phyloP scores from a whole-genome alignment of 92 coral and sea anemone genomes.

The Bergia puertoricense region DNA sequence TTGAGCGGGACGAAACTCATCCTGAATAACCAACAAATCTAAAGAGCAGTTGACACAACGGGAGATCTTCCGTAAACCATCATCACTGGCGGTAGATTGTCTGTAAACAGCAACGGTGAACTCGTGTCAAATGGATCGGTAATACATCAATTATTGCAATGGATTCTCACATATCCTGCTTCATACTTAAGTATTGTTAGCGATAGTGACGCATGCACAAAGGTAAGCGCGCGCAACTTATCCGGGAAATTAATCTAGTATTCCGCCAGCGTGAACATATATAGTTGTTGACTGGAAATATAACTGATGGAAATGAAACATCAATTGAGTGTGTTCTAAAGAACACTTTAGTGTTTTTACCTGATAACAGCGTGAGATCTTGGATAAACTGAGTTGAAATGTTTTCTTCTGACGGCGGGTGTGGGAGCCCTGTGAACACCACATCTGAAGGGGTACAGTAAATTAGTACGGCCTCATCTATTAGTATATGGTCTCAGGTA shows the following conservation, averaged over 20 bases:
- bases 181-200: too few species aligned
- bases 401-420: slow-evolving; percentile 82
- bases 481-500: too few species aligned
- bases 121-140: neutral
- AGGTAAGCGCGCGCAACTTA: too few species aligned
- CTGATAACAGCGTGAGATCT: slow-evolving; percentile 80
- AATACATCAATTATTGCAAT: too few species aligned
- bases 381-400: slow-evolving; percentile 79
- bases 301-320: neutral
- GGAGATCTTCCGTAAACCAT: slow-evolving; percentile 90
- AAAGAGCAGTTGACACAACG: slow-evolving; percentile 80
- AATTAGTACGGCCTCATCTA: neutral
- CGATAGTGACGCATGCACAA: too few species aligned
- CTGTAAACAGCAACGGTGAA: slow-evolving; percentile 38
- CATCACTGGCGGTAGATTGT: slow-evolving; percentile 86
- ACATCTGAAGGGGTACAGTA: slow-evolving; percentile 61
- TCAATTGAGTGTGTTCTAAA: neutral
- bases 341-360: slow-evolving; percentile 33
- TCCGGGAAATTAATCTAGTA: too few species aligned
- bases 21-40: too few species aligned
- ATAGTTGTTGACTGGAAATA: too few species aligned
- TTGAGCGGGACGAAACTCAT: neutral
- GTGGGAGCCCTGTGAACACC: slow-evolving; percentile 94
- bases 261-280: too few species aligned
- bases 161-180: too few species aligned